Evolutionary conservation across 2,888 invertebrate genomes (phyloP).

Genomic region (Sphaerophoria rueppellii): DNA sequence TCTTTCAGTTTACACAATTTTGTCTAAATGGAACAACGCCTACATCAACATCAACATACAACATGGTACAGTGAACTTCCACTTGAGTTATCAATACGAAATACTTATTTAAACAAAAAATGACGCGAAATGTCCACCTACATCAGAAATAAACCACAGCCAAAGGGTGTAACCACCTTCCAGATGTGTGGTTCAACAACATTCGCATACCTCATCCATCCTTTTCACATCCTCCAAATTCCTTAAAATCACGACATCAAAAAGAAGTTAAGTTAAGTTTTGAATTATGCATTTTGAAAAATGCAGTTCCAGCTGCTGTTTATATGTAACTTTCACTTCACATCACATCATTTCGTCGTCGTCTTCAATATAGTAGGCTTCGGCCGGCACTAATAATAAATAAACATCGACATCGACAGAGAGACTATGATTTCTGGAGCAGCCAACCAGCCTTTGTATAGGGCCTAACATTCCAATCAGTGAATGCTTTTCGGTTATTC

Average conservation of each 20-base stretch:
- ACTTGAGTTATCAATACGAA: no score
- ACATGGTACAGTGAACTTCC: no score
- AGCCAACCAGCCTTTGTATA: constrained; percentile 73
- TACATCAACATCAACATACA: no score
- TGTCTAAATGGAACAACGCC: no score
- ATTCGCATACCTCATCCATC: constrained; percentile 6
- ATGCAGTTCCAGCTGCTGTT: neutral
- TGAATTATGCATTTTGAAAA: neutral
- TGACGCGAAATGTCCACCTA: neutral
- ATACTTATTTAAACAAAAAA: neutral
- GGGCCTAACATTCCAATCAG: constrained; percentile 96
- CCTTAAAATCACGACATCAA: neutral
- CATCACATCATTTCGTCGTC: neutral
- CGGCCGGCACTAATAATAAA: neutral
- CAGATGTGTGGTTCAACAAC: neutral
- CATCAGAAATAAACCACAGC: neutral
- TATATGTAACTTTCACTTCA: constrained; percentile 31
- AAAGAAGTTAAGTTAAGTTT: neutral
- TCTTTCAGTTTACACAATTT: no score
- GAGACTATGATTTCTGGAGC: constrained; percentile 78
- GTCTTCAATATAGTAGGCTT: neutral
- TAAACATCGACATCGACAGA: constrained; percentile 74
- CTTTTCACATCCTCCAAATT: neutral
- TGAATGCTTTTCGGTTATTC: constrained; percentile 93
- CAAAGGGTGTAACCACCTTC: constrained; percentile 19